Base-by-base conservation (phyloP, 2,113 vertebrate species). In the Solea senegalensis region DNA sequence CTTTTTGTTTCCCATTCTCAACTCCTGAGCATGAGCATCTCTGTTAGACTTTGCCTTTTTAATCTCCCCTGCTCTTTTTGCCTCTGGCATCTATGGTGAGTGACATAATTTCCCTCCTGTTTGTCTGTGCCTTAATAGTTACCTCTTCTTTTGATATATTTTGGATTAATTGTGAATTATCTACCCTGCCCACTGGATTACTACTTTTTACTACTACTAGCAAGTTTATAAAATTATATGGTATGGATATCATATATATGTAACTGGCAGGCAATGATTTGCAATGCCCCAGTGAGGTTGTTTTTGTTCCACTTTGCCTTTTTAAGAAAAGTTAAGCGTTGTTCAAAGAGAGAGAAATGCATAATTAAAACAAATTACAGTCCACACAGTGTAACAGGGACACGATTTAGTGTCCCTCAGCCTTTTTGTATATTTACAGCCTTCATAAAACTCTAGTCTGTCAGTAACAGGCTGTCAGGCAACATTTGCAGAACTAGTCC, bases 351-450 rank as follows among this genome's bases (percentile, higher is more conserved):
- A 48, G 14, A 12, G 86, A 80, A 90, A 90, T 91, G 79, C 62
- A 81, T 86, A 88, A 91, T 91, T 91, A 88, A 90, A 88, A 80
- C 63, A 77, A 88, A 88, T 90, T 88, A 81, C 80, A 74, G 62
- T 70, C 52, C 72, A 69, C 66, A 72, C 83, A 83, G 83, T 89
- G 86, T 88, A 84, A 82, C 74, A 56, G 48, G 78, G 64, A 74
- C 77, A 84, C 78, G 82, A 91, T 92, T 90, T 89, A 88, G 78
- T 90, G 84, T 88, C 84, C 80, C 86, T 4, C 65, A 83, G 86
- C 83, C 84, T 88, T 88, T 84, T 63, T 26, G n/a, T 80, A 67
- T 85, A 93, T 93, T 93, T 92, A 92, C 76, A 68, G 73, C 86
- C 79, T 39, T 80, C 80, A 90, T 93, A 93, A 93, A 92, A 83